Base-by-base conservation (phyloP, 2,113 vertebrate genomes). In the Gadus macrocephalus region DNA sequence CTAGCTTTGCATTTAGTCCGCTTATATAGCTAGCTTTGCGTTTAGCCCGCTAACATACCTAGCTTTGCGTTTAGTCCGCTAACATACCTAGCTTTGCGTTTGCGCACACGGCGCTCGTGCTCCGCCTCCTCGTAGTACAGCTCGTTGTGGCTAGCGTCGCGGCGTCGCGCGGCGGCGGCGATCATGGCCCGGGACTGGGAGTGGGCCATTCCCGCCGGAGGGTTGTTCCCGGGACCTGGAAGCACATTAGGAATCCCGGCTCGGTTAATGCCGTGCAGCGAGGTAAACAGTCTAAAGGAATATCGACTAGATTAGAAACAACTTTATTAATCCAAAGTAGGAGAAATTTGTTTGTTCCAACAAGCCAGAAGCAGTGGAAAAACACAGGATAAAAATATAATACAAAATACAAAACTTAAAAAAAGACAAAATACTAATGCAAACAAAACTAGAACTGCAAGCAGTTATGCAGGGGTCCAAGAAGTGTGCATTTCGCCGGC, bases 51-150 rank as follows among this genome's bases (percentile, higher is more conserved):
- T 31, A 31, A 31, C 31, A 31, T 31, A 98, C 96, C 96, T 93
- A 20, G 96, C 94, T 11, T 81, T 93, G 28, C 97, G 92, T 16
- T 25, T 25, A 25, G 22, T 31, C 31, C 31, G 31, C 31, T 31
- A 31, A 31, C 31, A 31, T 31, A 98, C 96, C 96, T 93, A 20
- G 96, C 94, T 11, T 81, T 93, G 28, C 97, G 92, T 16, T 98
- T 98, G 42, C 95, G 92, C 70, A 98, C 95, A 0, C 96, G 83
- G 59, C 96, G 90, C 77, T 98, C 96, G 0, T 97, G 96, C 81
- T 98, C 97, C 0, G 95, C 95, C 87, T 98, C 97, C 78, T 98
- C 95, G 0, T 97, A 96, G 90, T 97, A 97, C 22, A 93, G 93
- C 70, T 97, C 96, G 0, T 96, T 97, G 91, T 97, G 96, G 84